Conservation (phyloP, 2,797 vertebrate species). For the Orestias chungarensis region DNA sequence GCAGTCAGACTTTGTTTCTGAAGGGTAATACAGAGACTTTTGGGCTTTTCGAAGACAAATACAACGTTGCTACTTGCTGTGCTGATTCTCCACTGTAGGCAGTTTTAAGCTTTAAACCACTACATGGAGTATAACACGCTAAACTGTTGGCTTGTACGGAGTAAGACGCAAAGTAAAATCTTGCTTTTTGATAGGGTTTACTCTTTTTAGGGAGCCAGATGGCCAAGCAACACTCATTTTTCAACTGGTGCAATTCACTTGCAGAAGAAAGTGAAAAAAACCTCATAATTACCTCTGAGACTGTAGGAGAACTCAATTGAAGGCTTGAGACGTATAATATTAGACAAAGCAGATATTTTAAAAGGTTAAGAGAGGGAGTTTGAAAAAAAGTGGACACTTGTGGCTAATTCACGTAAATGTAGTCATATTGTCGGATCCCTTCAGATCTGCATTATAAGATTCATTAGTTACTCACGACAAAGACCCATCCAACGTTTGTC, state of each 20-base stretch:
- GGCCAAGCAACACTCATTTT: slow-evolving; percentile 6
- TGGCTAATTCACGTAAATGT: background rate
- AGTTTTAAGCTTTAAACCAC: background rate
- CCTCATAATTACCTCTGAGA: background rate
- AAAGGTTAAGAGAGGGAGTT: background rate
- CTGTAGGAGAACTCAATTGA: background rate
- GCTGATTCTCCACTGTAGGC: slow-evolving; percentile 13
- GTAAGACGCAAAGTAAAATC: background rate
- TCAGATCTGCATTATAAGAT: background rate
- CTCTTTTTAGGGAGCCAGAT: slow-evolving; percentile 10
- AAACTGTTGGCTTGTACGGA: background rate
- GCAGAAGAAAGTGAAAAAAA: background rate
- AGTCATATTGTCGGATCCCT: background rate
- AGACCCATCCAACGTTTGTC: no score
- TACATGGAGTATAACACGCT: background rate
- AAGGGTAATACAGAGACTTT: slow-evolving; percentile 11
- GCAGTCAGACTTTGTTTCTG: slow-evolving; percentile 19
- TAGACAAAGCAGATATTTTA: slow-evolving; percentile 8
- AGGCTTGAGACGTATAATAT: background rate
- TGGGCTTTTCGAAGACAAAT: slow-evolving; percentile 18
- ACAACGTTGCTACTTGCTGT: slow-evolving; percentile 11
- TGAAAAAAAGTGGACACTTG: slow-evolving; percentile 2
- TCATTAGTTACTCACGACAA: background rate
- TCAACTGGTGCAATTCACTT: background rate
- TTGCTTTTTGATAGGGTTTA: background rate